Conservation (phyloP, 2,888 invertebrate species). For the Dusona sp. region DNA sequence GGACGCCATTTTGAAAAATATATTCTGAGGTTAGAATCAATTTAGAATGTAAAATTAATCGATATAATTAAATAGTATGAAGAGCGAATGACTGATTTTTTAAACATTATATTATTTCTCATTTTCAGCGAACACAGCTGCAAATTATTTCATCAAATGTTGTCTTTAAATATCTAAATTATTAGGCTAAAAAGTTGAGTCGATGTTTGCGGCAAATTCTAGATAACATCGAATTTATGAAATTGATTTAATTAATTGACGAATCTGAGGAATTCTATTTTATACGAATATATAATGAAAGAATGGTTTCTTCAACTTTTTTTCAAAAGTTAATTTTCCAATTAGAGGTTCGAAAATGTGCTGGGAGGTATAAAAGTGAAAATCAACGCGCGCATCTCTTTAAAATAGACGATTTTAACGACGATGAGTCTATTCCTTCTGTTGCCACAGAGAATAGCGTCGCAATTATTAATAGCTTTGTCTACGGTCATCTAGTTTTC, state of each 20-base stretch:
- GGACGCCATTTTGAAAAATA: too few species aligned
- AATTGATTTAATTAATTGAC: background rate
- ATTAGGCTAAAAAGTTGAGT: background rate
- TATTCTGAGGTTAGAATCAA: background rate
- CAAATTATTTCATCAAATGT: background rate
- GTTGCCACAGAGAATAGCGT: conserved; percentile 34
- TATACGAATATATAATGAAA: background rate
- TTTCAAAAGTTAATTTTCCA: background rate
- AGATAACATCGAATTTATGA: background rate
- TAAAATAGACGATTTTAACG: conserved; percentile 65
- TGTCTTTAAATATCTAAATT: background rate
- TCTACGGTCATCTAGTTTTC: conserved; percentile 31
- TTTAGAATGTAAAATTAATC: background rate
- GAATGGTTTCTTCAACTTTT: background rate
- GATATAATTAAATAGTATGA: background rate
- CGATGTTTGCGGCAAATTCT: background rate
- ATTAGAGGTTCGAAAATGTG: background rate
- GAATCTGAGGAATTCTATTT: background rate
- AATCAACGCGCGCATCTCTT: conserved; percentile 60
- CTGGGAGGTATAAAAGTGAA: background rate
- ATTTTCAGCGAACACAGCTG: background rate
- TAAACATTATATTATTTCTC: background rate
- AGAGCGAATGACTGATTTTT: background rate
- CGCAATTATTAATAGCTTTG: conserved; percentile 55
- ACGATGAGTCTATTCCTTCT: conserved; percentile 52